Evolutionary conservation across 2,888 invertebrate genomes (phyloP).

Genomic region (Drosophila nr. medialis): DNA sequence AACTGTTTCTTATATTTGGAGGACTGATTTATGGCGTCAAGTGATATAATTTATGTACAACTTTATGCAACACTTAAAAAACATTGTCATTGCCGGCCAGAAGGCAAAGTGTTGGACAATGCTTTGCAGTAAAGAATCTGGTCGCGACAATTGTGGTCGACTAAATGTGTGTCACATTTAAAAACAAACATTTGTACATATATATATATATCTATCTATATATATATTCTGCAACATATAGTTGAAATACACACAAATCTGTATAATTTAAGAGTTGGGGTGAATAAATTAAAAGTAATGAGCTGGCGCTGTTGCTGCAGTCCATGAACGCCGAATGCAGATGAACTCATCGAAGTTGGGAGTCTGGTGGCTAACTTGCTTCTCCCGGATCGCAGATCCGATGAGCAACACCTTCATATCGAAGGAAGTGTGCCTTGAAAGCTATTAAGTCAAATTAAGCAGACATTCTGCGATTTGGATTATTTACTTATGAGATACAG

Average conservation of each 20-base stretch:
- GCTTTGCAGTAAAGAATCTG: not conserved
- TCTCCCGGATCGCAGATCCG: not conserved
- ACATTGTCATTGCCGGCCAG: constrained; percentile 3
- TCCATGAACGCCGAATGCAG: not conserved
- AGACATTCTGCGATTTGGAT: constrained; percentile 37
- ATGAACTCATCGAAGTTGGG: not conserved
- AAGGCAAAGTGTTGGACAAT: not conserved
- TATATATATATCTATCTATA: constrained; percentile 13
- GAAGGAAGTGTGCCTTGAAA: not conserved
- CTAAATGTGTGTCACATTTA: constrained; percentile 34
- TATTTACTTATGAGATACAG: constrained; percentile 14
- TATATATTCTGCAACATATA: constrained; percentile 17
- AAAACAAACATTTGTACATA: not conserved
- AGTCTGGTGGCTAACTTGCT: not conserved
- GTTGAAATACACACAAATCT: not conserved
- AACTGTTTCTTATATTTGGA: constrained; percentile 5
- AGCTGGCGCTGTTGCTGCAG: not conserved
- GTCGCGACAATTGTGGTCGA: constrained; percentile 7
- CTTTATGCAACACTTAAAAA: not conserved
- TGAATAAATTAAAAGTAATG: not conserved
- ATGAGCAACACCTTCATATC: not conserved
- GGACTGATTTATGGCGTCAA: not conserved
- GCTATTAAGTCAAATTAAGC: constrained; percentile 52
- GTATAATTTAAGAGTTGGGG: not conserved
- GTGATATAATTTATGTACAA: constrained; percentile 3